A percentile compares a stretch with the other conserved stretches of the same genome.
phyloP scores from a whole-genome alignment of 2,113 vertebrate species.

The Brachionichthys hirsutus region DNA sequence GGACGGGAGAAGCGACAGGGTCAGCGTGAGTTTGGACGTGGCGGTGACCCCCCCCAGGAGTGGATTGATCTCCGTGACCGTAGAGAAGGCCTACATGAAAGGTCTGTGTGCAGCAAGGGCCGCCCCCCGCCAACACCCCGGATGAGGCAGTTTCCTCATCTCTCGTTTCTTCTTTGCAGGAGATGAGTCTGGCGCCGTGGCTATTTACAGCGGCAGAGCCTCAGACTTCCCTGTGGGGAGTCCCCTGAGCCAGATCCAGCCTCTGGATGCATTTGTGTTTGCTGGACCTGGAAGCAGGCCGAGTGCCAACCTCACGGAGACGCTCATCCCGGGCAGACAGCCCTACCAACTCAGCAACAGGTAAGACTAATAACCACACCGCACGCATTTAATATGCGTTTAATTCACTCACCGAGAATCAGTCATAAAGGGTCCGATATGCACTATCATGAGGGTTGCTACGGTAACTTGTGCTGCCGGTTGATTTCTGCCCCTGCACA shows the following conservation, averaged over 20 bases:
- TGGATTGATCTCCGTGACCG: slow-evolving; percentile 63
- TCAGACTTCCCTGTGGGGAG: slow-evolving; percentile 65
- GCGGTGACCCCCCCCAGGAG: slow-evolving; percentile 53
- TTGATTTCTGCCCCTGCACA: too few relatives aligned
- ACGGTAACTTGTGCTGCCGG: too few relatives aligned
- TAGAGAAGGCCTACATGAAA: slow-evolving; percentile 67
- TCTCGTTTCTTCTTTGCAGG: slow-evolving; percentile 47
- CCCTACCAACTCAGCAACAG: slow-evolving; percentile 72
- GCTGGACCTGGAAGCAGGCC: slow-evolving; percentile 58
- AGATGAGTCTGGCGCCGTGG: slow-evolving; percentile 73
- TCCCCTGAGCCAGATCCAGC: slow-evolving; percentile 67
- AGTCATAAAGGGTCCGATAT: too few relatives aligned
- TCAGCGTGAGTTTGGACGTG: slow-evolving; percentile 72
- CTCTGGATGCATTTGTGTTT: slow-evolving; percentile 79
- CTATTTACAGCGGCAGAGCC: slow-evolving; percentile 69
- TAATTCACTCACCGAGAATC: too few relatives aligned
- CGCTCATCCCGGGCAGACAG: slow-evolving; percentile 76
- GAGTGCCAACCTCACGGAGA: slow-evolving; percentile 73
- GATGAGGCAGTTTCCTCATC: background rate
- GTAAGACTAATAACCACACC: slow-evolving; percentile 46
- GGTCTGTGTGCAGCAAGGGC: slow-evolving; percentile 57
- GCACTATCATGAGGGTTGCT: too few relatives aligned
- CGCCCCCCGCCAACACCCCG: background rate
- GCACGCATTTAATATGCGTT: too few relatives aligned
- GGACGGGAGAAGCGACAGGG: slow-evolving; percentile 67